Conservation (phyloP, 2,113 vertebrate genomes). For the Sorex araneus region DNA sequence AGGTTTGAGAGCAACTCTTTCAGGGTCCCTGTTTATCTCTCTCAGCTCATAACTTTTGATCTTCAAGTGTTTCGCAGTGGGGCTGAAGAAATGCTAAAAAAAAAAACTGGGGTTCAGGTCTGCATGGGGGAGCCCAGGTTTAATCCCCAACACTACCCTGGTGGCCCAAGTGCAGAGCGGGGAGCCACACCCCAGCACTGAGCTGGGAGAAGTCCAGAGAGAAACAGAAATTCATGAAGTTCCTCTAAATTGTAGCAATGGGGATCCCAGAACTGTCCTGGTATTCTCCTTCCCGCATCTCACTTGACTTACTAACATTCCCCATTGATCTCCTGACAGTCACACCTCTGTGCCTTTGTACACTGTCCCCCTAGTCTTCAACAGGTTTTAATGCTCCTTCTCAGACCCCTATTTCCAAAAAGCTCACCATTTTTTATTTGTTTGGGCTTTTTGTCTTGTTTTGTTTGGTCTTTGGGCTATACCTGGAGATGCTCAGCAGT, state of each 20-base stretch:
- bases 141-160: no score
- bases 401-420: neutral
- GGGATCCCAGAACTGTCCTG: neutral
- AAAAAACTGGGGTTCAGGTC: no score
- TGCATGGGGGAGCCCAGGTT: no score
- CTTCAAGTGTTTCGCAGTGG: neutral
- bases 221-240: neutral
- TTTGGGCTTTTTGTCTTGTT: neutral
- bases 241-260: neutral
- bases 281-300: neutral
- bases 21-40: neutral
- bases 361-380: neutral
- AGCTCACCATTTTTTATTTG: neutral
- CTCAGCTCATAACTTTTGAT: neutral
- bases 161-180: no score
- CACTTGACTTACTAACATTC: rapidly evolving
- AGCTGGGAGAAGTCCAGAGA: neutral
- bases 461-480: no score
- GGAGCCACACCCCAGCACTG: no score
- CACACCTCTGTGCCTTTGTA: neutral
- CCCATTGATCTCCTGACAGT: rapidly evolving
- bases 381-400: neutral
- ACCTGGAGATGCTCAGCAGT: no score
- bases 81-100: no score
- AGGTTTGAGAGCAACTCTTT: neutral